Conservation (phyloP, 2,888 invertebrate species). For the Ectropis crepuscularia region DNA sequence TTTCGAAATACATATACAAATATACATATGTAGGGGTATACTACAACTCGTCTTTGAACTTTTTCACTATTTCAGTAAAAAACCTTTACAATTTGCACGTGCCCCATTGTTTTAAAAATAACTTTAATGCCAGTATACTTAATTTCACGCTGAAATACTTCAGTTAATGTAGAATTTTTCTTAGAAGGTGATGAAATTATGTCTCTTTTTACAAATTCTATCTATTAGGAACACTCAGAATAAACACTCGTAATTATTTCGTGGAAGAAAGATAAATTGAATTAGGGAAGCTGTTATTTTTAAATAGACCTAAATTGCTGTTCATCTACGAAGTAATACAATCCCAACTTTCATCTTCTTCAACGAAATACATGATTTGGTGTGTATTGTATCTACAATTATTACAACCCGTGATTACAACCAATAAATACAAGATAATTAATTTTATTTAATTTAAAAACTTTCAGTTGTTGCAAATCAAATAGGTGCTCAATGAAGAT, state of each 20-base stretch:
- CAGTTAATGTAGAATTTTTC: neutral
- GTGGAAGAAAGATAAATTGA: neutral
- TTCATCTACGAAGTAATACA: neutral
- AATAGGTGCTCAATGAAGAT: too few species aligned
- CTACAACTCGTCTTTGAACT: too few species aligned
- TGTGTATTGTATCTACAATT: too few species aligned
- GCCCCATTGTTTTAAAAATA: neutral
- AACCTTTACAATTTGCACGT: too few species aligned
- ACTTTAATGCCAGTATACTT: neutral
- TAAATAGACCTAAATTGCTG: neutral
- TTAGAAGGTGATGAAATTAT: neutral
- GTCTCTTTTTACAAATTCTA: neutral
- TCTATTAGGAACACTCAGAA: neutral
- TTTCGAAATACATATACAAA: too few species aligned
- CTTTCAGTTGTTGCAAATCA: too few species aligned
- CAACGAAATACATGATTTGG: neutral
- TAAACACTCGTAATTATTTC: neutral
- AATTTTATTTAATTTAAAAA: too few species aligned
- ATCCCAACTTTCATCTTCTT: neutral
- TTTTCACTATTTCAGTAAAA: too few species aligned
- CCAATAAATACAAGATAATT: too few species aligned
- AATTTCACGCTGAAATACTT: conserved; percentile 4
- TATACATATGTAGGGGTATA: too few species aligned
- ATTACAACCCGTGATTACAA: too few species aligned
- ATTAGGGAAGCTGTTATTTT: neutral